Conservation (phyloP, 1,140 invertebrate genomes). For the Brachionus rubens region DNA sequence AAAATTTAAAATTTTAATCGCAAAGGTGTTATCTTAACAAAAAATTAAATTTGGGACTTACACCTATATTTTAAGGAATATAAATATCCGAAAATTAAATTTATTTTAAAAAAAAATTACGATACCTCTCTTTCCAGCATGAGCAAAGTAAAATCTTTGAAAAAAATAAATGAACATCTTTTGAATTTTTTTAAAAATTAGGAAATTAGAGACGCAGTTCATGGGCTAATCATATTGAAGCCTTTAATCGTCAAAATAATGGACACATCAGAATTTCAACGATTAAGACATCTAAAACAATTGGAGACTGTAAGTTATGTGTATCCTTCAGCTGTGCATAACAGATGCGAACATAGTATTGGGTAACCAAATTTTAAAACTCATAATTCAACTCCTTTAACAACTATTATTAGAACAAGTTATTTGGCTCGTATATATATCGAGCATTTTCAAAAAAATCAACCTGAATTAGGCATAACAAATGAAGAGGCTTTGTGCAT, state of each 20-base stretch:
- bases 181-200: slow-evolving; percentile 49
- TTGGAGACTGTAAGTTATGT: slow-evolving; percentile 64
- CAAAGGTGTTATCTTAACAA: too few species aligned
- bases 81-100: too few species aligned
- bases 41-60: too few species aligned
- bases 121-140: too few species aligned
- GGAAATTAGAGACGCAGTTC: slow-evolving; percentile 64
- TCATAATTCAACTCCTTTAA: neutral
- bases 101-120: too few species aligned
- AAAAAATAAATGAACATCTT: too few species aligned
- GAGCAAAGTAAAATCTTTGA: too few species aligned
- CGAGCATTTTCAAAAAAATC: slow-evolving; percentile 52
- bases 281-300: slow-evolving; percentile 65
- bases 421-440: slow-evolving; percentile 60
- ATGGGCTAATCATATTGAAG: slow-evolving; percentile 60
- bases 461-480: slow-evolving; percentile 61
- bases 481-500: slow-evolving; percentile 63
- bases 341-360: slow-evolving; percentile 67
- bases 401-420: slow-evolving; percentile 52
- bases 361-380: slow-evolving; percentile 60
- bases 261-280: slow-evolving; percentile 67
- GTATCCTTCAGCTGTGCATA: slow-evolving; percentile 65
- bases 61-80: too few species aligned
- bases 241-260: slow-evolving; percentile 64
- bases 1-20: too few species aligned